These are phyloP conservation scores for Lepidonotus clava DNA, from an alignment of 2,888 invertebrate species.

Conservation along the genomic window DNA sequence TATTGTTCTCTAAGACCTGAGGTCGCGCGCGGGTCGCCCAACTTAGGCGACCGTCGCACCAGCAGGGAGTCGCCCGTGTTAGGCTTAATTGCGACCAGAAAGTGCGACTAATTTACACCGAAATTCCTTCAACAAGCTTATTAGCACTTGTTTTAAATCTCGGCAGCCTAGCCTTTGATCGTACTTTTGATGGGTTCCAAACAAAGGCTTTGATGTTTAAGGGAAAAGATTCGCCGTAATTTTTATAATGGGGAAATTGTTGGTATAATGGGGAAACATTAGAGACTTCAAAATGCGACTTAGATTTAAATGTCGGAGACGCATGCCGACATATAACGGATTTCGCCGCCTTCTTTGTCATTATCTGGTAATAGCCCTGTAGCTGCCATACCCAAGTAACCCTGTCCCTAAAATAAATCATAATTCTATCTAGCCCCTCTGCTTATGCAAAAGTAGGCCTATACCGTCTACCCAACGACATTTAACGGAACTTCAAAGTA, in stretches of 20 bases:
- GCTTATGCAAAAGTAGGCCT: neutral
- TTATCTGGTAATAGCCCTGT: no score
- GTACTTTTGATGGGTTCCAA: neutral
- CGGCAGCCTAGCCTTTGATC: neutral
- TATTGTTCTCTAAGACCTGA: neutral
- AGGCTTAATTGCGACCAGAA: neutral
- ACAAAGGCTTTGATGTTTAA: neutral
- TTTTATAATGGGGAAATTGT: neutral
- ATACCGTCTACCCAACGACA: neutral
- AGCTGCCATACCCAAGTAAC: no score
- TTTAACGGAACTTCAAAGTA: no score
- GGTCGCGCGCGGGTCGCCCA: neutral
- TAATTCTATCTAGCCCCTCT: neutral
- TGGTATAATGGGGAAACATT: neutral
- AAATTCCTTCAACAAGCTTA: neutral
- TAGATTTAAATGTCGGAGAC: neutral
- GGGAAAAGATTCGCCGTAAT: neutral
- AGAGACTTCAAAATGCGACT: neutral
- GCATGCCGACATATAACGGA: neutral
- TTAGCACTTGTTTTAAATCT: neutral
- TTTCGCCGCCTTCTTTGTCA: no score
- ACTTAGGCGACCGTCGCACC: neutral
- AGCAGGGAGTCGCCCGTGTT: neutral
- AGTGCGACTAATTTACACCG: neutral
- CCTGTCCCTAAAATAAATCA: no score